Percentiles rank a stretch among this genome's conserved stretches.
These are phyloP conservation scores for Hydrozoanthus tunicans DNA, from an alignment of 64 coral and sea anemone genomes.

Conservation along the genomic window DNA sequence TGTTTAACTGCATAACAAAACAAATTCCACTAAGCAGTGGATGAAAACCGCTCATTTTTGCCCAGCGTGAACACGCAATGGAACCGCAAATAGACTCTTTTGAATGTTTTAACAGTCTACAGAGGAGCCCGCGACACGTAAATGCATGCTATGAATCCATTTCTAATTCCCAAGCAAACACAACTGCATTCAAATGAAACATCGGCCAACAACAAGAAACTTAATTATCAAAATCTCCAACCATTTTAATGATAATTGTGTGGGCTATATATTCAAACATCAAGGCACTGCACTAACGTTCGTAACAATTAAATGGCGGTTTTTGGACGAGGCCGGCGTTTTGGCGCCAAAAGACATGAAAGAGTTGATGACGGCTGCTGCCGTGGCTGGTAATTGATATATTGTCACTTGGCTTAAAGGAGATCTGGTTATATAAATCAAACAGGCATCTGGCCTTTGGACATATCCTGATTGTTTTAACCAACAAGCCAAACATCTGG, in stretches of 20 bases:
- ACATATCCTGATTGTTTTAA: constrained; percentile 39
- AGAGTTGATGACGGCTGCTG: constrained; percentile 26
- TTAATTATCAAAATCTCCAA: constrained; percentile 3
- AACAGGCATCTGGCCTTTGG: constrained; percentile 53
- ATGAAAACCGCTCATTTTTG: background rate
- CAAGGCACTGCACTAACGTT: background rate
- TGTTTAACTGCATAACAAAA: constrained; percentile 26
- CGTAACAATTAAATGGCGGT: background rate
- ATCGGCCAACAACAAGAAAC: background rate
- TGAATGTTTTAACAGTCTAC: background rate
- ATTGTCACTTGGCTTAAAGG: constrained; percentile 68
- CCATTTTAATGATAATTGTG: constrained; percentile 3
- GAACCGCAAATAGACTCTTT: background rate
- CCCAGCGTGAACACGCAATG: constrained; percentile 8
- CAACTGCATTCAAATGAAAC: background rate
- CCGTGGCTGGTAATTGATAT: constrained; percentile 79
- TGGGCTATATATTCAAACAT: constrained; percentile 4
- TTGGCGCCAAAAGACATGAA: constrained; percentile 66
- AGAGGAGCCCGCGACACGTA: background rate
- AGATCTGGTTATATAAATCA: constrained; percentile 56
- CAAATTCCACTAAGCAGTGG: background rate
- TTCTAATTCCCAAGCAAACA: background rate
- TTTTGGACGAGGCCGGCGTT: background rate
- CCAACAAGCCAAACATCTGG: constrained; percentile 57
- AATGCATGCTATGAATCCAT: background rate